Conservation (phyloP, 2,888 invertebrate species). For the Dichetophora obliterata region DNA sequence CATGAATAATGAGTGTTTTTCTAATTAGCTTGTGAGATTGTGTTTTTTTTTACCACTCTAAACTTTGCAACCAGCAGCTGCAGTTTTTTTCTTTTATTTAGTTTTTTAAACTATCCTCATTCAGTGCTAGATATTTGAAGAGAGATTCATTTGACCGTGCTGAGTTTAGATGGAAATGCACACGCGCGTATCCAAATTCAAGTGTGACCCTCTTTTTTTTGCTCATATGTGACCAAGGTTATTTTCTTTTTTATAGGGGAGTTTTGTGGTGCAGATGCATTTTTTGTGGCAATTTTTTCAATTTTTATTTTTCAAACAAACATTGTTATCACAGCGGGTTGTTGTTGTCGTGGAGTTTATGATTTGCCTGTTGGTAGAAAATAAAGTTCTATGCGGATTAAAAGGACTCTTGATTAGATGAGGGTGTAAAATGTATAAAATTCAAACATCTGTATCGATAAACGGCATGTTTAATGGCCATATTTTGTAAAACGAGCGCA, state of each 20-base stretch:
- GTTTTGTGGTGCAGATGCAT: conserved; percentile 38
- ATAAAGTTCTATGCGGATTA: not conserved
- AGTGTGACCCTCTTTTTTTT: not conserved
- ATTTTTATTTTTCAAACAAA: conserved; percentile 54
- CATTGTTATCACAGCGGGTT: conserved; percentile 57
- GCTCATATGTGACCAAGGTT: too few relatives aligned
- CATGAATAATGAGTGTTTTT: conserved; percentile 26
- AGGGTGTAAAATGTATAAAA: not conserved
- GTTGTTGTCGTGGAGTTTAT: conserved; percentile 9
- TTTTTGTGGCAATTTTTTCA: conserved; percentile 15
- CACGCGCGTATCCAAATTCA: conserved; percentile 26
- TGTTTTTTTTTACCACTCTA: conserved; percentile 6
- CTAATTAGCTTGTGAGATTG: conserved; percentile 2
- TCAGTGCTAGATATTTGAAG: conserved; percentile 47
- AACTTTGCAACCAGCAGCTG: conserved; percentile 29
- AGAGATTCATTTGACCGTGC: conserved; percentile 53
- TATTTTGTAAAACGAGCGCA: too few relatives aligned
- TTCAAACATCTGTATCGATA: not conserved
- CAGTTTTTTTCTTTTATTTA: not conserved
- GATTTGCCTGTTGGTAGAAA: not conserved
- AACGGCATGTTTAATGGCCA: too few relatives aligned
- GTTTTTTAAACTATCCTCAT: not conserved
- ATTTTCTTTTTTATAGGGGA: conserved; percentile 45
- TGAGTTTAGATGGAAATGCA: conserved; percentile 29
- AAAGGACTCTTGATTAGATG: not conserved